phyloP scores from a whole-genome alignment of 2,888 invertebrate genomes.

The Dioctria linearis region DNA sequence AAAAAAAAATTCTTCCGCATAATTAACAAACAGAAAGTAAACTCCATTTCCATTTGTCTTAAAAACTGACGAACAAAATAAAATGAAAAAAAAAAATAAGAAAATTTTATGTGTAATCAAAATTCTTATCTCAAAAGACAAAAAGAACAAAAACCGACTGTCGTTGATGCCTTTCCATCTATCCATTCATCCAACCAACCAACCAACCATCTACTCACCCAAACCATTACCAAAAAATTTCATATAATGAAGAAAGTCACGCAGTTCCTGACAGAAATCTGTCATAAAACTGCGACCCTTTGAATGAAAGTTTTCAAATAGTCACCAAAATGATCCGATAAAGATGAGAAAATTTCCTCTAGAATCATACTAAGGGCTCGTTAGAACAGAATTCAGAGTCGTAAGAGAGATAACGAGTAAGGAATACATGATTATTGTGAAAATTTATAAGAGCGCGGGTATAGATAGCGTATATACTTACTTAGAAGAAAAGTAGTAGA shows the following conservation, averaged over 20 bases:
- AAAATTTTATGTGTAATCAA: constrained; percentile 51
- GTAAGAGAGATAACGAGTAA: constrained; percentile 55
- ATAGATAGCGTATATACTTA: constrained; percentile 34
- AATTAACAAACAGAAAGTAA: too few relatives aligned
- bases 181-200: neutral
- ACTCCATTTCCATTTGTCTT: too few relatives aligned
- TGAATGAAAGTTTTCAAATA: constrained; percentile 53
- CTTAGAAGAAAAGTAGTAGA: neutral
- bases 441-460: constrained; percentile 45
- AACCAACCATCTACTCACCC: constrained; percentile 2
- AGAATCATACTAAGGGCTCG: constrained; percentile 34
- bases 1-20: too few relatives aligned
- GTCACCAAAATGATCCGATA: constrained; percentile 55
- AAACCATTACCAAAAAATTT: constrained; percentile 3
- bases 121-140: constrained; percentile 37
- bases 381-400: constrained; percentile 39
- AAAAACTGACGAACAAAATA: too few relatives aligned
- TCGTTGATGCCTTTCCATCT: neutral
- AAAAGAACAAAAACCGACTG: constrained; percentile 35
- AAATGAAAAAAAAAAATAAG: too few relatives aligned
- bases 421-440: constrained; percentile 55
- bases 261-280: constrained; percentile 51
- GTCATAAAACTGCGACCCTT: constrained; percentile 52
- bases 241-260: constrained; percentile 48
- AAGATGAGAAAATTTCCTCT: constrained; percentile 55